Evolutionary conservation across 2,113 vertebrate genomes (phyloP).

Genomic region (Coregonus clupeaformis): DNA sequence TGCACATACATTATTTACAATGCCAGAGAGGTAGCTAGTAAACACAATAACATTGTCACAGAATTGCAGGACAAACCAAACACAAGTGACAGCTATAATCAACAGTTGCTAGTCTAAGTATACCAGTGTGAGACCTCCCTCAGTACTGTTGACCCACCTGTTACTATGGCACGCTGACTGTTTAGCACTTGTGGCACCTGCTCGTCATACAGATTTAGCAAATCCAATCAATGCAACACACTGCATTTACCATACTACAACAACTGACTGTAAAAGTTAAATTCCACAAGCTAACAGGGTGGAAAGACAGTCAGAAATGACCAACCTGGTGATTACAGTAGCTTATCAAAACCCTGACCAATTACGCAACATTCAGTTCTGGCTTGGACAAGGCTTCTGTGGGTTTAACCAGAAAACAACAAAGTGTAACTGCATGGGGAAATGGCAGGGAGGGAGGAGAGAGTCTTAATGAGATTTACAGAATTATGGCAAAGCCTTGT

Average conservation of each 20-base stretch:
- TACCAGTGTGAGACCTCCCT: slow-evolving; percentile 30
- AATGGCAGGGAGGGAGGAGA: slow-evolving; percentile 9
- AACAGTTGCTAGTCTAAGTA: slow-evolving; percentile 47
- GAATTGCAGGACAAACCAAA: not conserved
- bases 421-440: slow-evolving; percentile 8
- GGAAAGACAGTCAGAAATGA: not conserved
- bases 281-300: not conserved
- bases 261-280: too few species aligned
- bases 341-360: not conserved
- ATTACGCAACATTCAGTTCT: not conserved
- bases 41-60: not conserved
- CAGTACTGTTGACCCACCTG: slow-evolving; percentile 37
- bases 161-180: slow-evolving; percentile 17
- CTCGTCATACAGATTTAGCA: slow-evolving; percentile 46
- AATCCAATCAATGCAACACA: slow-evolving; percentile 27
- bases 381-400: not conserved
- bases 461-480: not conserved
- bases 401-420: not conserved
- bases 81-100: slow-evolving; percentile 50
- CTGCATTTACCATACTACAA: slow-evolving; percentile 4
- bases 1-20: not conserved
- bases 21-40: not conserved
- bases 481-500: not conserved
- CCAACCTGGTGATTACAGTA: not conserved
- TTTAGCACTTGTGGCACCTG: slow-evolving; percentile 43